A percentile compares a stretch with the other conserved stretches of the same genome.
phyloP scores from a whole-genome alignment of 2,797 vertebrate genomes.

The Falco columbarius region DNA sequence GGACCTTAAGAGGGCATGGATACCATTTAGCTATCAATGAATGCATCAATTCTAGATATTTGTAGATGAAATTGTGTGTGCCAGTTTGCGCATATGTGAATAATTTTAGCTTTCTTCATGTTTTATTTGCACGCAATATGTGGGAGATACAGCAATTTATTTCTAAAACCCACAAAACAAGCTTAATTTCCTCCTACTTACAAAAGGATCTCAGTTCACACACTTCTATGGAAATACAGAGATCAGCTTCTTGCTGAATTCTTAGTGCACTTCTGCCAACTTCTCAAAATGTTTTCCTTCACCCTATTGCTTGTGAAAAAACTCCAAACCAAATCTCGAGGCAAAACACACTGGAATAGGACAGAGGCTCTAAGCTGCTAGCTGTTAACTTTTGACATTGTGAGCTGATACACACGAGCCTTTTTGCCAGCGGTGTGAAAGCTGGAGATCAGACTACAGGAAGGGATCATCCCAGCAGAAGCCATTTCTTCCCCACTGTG shows the following conservation, averaged over 20 bases:
- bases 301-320: not conserved
- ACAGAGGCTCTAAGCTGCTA: not conserved
- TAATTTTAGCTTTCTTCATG: not conserved
- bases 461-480: not conserved
- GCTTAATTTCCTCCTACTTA: not conserved
- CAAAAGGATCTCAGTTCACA: not conserved
- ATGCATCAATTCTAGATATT: not conserved
- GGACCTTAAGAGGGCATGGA: not conserved
- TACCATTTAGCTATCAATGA: not conserved
- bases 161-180: conserved; percentile 21
- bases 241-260: not conserved
- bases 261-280: not conserved
- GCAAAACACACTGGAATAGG: not conserved
- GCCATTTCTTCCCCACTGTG: not conserved
- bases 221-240: not conserved
- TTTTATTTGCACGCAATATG: not conserved
- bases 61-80: not conserved
- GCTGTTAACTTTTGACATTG: not conserved
- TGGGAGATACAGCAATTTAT: not conserved
- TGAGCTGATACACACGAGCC: not conserved
- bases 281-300: not conserved
- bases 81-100: not conserved
- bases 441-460: not conserved
- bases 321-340: not conserved
- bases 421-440: not conserved